Base-by-base conservation (phyloP, 2,888 invertebrate genomes). In the Spodoptera exigua region DNA sequence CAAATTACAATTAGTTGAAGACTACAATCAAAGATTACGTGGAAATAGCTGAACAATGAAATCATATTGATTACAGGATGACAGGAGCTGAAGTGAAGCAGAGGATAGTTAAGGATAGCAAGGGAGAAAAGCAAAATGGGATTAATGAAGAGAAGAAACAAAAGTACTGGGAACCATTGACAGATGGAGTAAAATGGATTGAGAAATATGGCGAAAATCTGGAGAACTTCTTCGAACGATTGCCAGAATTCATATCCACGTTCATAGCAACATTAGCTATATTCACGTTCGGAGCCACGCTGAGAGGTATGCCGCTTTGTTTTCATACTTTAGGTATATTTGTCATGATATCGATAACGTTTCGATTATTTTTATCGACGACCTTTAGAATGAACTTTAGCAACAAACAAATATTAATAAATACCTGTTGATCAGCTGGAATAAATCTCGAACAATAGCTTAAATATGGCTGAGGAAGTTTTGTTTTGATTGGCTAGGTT, bases 281-380 rank as follows among this genome's bases (percentile, higher is more conserved):
- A 17, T 96, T 96, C 79, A 89, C 95, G 12, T 90, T 96, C 41
- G 96, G 96, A 48, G 91, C 96, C 10, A 95, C 95, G 0, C 88
- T 96, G 37, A 94, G 95, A 91, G 96, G 96, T 96, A 48, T 4
- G n/a, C 18, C 5, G 2, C 0, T 13, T 16, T 11, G 1, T 32
- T 39, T 16, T 16, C 16, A 3, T 14, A 39, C 45, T 32, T 35
- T 0, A 2, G 21, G 12, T 21, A 27, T 12, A 40, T 40, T 17
- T n/a, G n/a, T 41, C 41, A 16, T 2, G 4, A 2, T 12, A 41
- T 40, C 3, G n/a, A 44, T 39, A 44, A 53, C 16, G 16, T 0
- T 37, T n/a, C 17, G 16, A 51, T 51, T 34, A 37, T 11, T 37
- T 39, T 13, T 51, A 43, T 43, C 36, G 32, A 9, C 12, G 5